Evolutionary conservation across 2,113 vertebrate genomes (phyloP).

Genomic region (Myotis lucifugus): DNA sequence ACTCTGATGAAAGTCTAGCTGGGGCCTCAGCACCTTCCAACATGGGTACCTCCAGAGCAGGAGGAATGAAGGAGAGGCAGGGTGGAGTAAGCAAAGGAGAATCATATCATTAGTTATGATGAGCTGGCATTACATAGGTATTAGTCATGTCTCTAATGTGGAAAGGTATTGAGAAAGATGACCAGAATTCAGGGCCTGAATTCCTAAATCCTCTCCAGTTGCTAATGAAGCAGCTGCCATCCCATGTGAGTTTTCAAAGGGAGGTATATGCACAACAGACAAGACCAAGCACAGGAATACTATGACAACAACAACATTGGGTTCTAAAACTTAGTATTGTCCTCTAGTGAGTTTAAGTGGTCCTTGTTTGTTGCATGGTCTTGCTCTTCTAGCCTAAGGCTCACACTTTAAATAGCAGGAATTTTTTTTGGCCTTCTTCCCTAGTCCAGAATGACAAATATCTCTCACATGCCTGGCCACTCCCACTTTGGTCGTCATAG

Average conservation of each 20-base stretch:
- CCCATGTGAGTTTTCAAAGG: background rate
- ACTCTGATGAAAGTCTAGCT: background rate
- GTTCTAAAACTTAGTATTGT: background rate
- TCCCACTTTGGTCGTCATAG: background rate
- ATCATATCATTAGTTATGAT: background rate
- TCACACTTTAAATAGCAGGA: background rate
- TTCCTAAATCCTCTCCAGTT: slow-evolving; percentile 7
- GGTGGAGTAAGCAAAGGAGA: background rate
- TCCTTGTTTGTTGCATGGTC: background rate
- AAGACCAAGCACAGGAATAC: background rate
- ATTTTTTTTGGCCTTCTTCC: background rate
- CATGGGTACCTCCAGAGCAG: background rate
- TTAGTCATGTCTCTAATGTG: background rate
- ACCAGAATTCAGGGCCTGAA: background rate
- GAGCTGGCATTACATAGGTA: background rate
- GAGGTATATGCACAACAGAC: background rate
- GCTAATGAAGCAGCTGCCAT: background rate
- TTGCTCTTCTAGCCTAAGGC: background rate
- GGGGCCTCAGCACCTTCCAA: background rate
- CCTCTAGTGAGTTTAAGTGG: background rate
- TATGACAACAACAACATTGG: background rate
- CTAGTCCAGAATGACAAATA: background rate
- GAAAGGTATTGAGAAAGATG: background rate
- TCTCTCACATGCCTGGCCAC: background rate
- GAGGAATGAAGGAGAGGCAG: background rate